Evolutionary conservation across 2,113 vertebrate species (phyloP).

Genomic region (Ia io): DNA sequence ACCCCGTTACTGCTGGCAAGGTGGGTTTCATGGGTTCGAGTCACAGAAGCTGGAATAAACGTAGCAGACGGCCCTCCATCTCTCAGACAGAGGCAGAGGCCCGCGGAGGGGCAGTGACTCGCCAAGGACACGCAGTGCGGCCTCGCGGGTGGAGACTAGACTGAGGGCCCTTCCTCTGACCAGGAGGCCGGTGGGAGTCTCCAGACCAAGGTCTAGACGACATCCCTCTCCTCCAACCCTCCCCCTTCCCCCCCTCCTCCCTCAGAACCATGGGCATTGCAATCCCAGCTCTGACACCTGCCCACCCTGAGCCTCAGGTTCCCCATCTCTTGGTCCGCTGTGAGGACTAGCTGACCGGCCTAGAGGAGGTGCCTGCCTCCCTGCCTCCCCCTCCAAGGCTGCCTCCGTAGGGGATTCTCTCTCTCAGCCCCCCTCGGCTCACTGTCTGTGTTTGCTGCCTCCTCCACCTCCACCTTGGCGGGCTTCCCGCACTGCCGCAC

Average conservation of each 20-base stretch:
- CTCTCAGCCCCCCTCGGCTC: background rate
- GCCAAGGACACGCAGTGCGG: background rate
- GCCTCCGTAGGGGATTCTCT: background rate
- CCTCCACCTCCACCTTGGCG: background rate
- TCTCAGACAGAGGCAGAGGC: background rate
- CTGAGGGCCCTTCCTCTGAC: background rate
- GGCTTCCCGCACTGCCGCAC: background rate
- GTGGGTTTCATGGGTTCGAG: background rate
- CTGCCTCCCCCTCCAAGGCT: background rate
- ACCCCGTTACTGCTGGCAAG: background rate
- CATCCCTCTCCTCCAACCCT: no score
- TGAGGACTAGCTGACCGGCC: background rate
- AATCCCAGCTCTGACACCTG: background rate
- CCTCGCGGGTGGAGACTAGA: accelerated
- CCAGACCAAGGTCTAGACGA: background rate
- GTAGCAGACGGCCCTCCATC: background rate
- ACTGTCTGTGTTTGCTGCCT: background rate
- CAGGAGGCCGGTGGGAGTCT: background rate
- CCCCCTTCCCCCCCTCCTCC: no score
- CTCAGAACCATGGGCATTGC: background rate
- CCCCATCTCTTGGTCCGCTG: background rate
- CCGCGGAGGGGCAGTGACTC: accelerated
- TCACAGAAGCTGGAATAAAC: background rate
- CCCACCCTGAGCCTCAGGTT: background rate
- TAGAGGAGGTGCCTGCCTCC: background rate